These are phyloP conservation scores for Epinephelus fuscoguttatus DNA, from an alignment of 2,113 vertebrate species.

Conservation along the genomic window DNA sequence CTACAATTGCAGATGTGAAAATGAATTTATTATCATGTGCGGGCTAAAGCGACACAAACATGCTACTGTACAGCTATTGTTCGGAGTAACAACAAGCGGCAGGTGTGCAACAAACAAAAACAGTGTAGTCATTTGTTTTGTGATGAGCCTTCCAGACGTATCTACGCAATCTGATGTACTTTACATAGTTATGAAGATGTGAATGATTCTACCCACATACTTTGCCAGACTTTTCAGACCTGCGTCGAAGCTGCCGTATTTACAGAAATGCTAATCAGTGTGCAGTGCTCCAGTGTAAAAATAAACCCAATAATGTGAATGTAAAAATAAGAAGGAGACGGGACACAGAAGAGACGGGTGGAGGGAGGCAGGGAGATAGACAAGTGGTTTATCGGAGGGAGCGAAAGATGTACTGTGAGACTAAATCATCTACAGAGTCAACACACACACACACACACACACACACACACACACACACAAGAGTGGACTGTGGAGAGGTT, in stretches of 20 bases:
- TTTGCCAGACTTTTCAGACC: constrained; percentile 36
- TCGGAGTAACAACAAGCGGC: not conserved
- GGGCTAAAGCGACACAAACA: not conserved
- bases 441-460: not conserved
- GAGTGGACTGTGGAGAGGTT: constrained; percentile 33
- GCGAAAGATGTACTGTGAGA: constrained; percentile 24
- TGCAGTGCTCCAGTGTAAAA: constrained; percentile 25
- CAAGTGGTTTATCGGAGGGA: constrained; percentile 27
- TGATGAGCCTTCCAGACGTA: not conserved
- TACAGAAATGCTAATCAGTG: constrained; percentile 46
- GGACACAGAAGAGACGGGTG: not conserved
- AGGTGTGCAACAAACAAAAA: not conserved
- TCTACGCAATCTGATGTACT: not conserved
- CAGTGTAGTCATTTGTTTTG: not conserved
- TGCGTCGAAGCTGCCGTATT: constrained; percentile 16
- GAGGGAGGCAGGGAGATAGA: not conserved
- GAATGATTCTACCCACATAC: constrained; percentile 14
- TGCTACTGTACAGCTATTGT: not conserved
- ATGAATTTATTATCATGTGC: not conserved
- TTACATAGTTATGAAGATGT: constrained; percentile 5
- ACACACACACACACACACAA: too few relatives aligned
- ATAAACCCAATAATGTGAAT: constrained; percentile 42
- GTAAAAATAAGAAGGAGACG: constrained; percentile 14
- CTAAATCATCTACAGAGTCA: constrained; percentile 28
- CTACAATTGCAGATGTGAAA: constrained; percentile 7